Evolutionary conservation across 2,113 vertebrate species (phyloP), one percentile per base, ranked within the genome.

Genomic region (Tylochromis polylepis): DNA sequence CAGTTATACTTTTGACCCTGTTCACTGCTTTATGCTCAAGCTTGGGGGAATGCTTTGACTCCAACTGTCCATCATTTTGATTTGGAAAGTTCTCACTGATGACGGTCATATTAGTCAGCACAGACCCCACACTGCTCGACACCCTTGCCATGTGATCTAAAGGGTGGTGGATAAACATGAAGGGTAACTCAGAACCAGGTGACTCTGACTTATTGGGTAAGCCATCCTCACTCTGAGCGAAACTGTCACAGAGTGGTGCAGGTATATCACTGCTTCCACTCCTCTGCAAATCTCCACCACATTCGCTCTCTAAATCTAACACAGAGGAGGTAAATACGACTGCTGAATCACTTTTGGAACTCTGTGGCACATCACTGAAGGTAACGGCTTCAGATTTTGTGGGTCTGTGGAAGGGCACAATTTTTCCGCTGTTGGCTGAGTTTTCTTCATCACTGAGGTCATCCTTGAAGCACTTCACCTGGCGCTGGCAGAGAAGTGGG

Each of bases 401-500:
- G 79, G 90, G 94, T 14, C 93, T 94, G 31, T 92, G 88, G 15
- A 95, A 95, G 11, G 75, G 38, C 16, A 67, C 57, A 0, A 34
- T 10, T 85, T 88, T 94, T 20, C 94, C 87, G 5, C 91, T 65
- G 0, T 16, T 86, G 77, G 7, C 79, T 12, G 20, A 92, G 86
- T 93, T 87, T 11, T 97, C 97, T 0, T 98, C 96, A 0, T 98
- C 97, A 56, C 93, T 96, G 0, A 96, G 95, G 0, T 96, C 91
- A 3, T 97, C 95, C 2, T 98, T 97, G 0, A 96, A 97, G 94
- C 97, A 97, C 79, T 96, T 94, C 27, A 99, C 95, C 20, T 92
- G 96, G 1, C 95, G 94, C 93, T 99, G 98, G 2, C 97, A 96
- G 43, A 97, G 96, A 14, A 99, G 97, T 2, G 98, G 98, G 89